phyloP scores from a whole-genome alignment of 2,797 vertebrate species.

The Falco novaeseelandiae region DNA sequence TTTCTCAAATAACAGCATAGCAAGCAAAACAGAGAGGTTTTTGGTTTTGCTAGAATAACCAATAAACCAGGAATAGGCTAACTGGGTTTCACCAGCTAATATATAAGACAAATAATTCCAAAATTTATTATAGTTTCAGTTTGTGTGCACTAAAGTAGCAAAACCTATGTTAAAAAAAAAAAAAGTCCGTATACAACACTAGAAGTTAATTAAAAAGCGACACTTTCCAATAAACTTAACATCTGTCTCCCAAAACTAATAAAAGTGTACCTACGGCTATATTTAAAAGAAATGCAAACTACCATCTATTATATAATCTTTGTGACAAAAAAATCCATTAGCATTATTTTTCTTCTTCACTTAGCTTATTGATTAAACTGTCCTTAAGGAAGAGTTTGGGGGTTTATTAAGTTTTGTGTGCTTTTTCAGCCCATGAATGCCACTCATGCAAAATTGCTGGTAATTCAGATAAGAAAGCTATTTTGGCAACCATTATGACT shows the following conservation, averaged over 20 bases:
- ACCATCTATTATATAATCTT: background rate
- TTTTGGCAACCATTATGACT: background rate
- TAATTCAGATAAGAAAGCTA: background rate
- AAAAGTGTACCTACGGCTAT: background rate
- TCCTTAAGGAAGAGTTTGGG: background rate
- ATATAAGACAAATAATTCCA: constrained; percentile 11
- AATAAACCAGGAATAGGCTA: background rate
- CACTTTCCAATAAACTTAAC: constrained; percentile 9
- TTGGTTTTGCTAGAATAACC: background rate
- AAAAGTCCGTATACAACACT: background rate
- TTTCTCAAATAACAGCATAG: background rate
- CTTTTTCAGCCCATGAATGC: background rate
- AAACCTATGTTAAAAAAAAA: background rate
- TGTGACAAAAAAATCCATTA: background rate
- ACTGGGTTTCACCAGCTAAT: background rate
- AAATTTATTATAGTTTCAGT: background rate
- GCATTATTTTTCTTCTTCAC: background rate
- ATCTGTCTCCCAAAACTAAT: constrained; percentile 4
- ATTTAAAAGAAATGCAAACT: background rate
- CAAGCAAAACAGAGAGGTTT: background rate
- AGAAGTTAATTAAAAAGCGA: constrained; percentile 33
- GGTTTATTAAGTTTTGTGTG: fast-evolving
- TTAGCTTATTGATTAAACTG: background rate
- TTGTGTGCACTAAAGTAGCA: background rate
- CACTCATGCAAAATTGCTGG: background rate